Conservation (phyloP, 2,888 invertebrate genomes). For the Eulithis testata region DNA sequence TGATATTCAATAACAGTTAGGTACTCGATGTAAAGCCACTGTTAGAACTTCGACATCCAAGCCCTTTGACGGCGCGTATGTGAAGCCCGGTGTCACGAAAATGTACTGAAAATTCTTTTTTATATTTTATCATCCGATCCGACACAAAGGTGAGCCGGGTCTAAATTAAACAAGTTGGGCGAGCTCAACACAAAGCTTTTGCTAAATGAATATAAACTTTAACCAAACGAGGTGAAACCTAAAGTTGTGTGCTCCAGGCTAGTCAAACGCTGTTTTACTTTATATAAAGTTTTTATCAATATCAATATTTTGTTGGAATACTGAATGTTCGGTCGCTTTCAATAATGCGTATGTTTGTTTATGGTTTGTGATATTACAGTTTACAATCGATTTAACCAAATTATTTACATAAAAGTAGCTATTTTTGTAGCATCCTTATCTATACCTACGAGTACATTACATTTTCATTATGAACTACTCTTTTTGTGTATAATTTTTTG, state of each 20-base stretch:
- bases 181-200: conserved; percentile 41
- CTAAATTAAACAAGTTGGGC: conserved; percentile 65
- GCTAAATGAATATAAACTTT: conserved; percentile 51
- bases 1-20: not conserved
- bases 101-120: conserved; percentile 55
- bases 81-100: conserved; percentile 35
- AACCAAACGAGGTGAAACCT: conserved; percentile 43
- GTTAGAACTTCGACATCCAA: not conserved
- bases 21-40: conserved; percentile 10
- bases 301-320: conserved; percentile 60
- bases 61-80: conserved; percentile 54
- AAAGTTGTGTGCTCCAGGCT: conserved; percentile 39
- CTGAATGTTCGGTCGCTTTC: conserved; percentile 55
- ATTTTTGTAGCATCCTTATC: not conserved
- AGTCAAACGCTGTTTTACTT: conserved; percentile 41
- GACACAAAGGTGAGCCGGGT: conserved; percentile 64
- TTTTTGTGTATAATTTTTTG: not conserved
- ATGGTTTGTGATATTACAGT: conserved; percentile 18
- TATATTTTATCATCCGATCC: conserved; percentile 58
- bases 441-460: too few species aligned
- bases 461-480: too few species aligned
- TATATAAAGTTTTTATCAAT: conserved; percentile 55
- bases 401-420: conserved; percentile 2
- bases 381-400: conserved; percentile 7
- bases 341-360: conserved; percentile 48